Conservation (phyloP, 2,888 invertebrate species). For the Copidosoma aretas region DNA sequence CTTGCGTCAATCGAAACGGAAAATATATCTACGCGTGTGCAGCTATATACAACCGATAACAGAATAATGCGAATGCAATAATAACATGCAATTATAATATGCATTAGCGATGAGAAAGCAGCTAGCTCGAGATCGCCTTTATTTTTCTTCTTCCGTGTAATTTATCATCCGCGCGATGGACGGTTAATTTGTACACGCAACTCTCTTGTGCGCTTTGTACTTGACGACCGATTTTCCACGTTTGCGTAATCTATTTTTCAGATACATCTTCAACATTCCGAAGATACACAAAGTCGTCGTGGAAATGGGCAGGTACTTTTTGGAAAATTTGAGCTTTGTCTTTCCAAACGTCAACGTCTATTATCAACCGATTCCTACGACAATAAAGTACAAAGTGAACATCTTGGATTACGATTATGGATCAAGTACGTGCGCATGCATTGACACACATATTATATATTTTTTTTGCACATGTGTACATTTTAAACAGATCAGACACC, state of each 20-base stretch:
- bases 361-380: constrained; percentile 54
- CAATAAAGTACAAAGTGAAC: constrained; percentile 68
- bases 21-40: constrained; percentile 5
- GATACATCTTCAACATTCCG: constrained; percentile 75
- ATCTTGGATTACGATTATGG: constrained; percentile 67
- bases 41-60: not conserved
- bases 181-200: too few relatives aligned
- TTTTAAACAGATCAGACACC: constrained; percentile 3
- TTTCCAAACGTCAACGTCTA: constrained; percentile 63
- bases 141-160: too few relatives aligned
- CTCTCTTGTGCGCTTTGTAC: too few relatives aligned
- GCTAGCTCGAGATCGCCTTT: too few relatives aligned
- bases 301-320: constrained; percentile 68
- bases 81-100: not conserved
- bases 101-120: too few relatives aligned
- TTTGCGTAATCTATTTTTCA: too few relatives aligned
- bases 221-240: too few relatives aligned
- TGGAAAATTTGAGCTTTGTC: constrained; percentile 67
- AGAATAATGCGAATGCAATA: not conserved
- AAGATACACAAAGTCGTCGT: constrained; percentile 72
- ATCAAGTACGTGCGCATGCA: constrained; percentile 60
- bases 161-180: too few relatives aligned
- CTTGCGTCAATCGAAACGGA: constrained; percentile 36
- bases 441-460: not conserved
- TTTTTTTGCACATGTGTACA: not conserved